Percentiles rank a stretch among this genome's conserved stretches.
phyloP scores from a whole-genome alignment of 2,888 invertebrate species.

The Drosophila niveifrons region DNA sequence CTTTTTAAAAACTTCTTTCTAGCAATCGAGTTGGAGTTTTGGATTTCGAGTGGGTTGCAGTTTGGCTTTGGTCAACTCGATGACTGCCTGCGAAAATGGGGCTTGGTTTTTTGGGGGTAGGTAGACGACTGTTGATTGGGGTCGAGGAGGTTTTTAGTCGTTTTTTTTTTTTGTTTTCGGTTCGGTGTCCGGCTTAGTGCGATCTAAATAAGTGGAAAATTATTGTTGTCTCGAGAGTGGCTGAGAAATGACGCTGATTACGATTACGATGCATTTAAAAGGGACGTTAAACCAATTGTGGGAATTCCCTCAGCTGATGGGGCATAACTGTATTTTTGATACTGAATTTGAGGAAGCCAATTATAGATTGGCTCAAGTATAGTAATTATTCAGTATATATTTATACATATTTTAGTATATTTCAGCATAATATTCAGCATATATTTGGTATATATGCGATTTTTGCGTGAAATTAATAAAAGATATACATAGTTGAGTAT shows the following conservation, averaged over 20 bases:
- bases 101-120: neutral
- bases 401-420: too few species aligned
- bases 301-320: neutral
- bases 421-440: too few species aligned
- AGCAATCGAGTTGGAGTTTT: slow-evolving; percentile 2
- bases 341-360: neutral
- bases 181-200: slow-evolving; percentile 5
- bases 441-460: too few species aligned
- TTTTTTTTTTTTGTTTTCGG: too few species aligned
- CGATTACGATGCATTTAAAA: slow-evolving; percentile 12
- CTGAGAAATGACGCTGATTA: slow-evolving; percentile 17
- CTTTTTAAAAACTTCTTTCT: neutral
- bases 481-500: too few species aligned
- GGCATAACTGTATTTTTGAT: neutral
- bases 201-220: slow-evolving; percentile 38
- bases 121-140: slow-evolving; percentile 2
- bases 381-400: too few species aligned
- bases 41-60: slow-evolving; percentile 11
- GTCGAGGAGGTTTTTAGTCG: neutral
- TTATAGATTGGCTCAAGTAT: neutral
- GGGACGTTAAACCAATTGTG: neutral
- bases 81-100: slow-evolving; percentile 11
- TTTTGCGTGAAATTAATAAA: too few species aligned
- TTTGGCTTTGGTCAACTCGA: neutral
- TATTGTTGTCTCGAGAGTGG: slow-evolving; percentile 18